Evolutionary conservation across 2,113 vertebrate species (phyloP).

Genomic region (Mastomys natalensis): DNA sequence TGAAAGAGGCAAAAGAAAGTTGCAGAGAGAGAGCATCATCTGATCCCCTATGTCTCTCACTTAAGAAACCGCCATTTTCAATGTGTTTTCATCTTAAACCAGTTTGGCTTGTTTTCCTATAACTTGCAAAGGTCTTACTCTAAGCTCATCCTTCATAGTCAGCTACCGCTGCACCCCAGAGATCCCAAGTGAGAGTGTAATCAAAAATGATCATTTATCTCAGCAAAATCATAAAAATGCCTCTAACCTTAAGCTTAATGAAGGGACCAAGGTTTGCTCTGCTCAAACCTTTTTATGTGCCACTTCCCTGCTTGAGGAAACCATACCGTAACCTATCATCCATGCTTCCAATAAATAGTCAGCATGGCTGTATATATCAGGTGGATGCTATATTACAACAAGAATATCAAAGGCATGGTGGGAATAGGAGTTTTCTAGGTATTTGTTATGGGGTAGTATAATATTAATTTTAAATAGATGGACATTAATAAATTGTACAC

Average conservation of each 20-base stretch:
- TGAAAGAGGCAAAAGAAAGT: background rate
- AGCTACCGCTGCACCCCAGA: background rate
- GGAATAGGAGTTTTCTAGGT: background rate
- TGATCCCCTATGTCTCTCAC: background rate
- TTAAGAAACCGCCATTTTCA: background rate
- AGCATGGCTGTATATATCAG: background rate
- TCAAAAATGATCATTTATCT: background rate
- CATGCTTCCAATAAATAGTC: background rate
- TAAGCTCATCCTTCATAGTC: background rate
- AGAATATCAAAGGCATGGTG: background rate
- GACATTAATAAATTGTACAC: conserved; percentile 35
- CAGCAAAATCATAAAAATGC: background rate
- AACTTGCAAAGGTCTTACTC: background rate
- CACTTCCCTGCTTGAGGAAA: background rate
- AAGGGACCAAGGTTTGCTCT: background rate
- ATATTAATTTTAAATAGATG: conserved; percentile 35
- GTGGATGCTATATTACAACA: background rate
- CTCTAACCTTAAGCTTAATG: background rate
- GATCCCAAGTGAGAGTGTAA: background rate
- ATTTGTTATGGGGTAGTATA: background rate
- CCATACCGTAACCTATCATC: background rate
- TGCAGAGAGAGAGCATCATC: background rate
- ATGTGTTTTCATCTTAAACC: background rate
- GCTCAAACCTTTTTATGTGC: background rate
- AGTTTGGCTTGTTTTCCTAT: conserved; percentile 1